Conservation (phyloP, 1,140 invertebrate species). For the Lepidotrigona ventralis region DNA sequence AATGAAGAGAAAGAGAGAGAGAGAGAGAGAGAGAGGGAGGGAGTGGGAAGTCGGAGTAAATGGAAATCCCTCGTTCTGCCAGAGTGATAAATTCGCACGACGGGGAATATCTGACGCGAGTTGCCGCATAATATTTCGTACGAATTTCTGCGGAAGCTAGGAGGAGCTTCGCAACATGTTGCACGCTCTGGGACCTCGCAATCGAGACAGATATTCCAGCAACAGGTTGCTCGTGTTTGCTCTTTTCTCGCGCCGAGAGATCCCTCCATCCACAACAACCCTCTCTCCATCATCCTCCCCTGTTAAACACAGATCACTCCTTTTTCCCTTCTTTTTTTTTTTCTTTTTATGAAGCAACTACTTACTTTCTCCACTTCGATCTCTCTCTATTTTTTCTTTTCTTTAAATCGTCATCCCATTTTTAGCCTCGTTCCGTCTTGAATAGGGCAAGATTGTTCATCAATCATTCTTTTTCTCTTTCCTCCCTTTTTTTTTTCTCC, state of each 20-base stretch:
- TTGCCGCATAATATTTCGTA: conserved; percentile 34
- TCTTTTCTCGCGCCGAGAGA: conserved; percentile 39
- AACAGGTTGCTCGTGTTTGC: conserved; percentile 60
- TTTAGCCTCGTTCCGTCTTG: background rate
- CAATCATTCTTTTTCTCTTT: too few relatives aligned
- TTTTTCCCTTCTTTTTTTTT: too few relatives aligned
- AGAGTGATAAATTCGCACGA: conserved; percentile 38
- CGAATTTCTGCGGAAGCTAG: conserved; percentile 29
- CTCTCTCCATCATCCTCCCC: conserved; percentile 12
- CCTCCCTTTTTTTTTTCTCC: too few relatives aligned
- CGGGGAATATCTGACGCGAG: conserved; percentile 16
- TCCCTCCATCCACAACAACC: conserved; percentile 39
- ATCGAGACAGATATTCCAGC: conserved; percentile 51
- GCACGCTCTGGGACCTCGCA: conserved; percentile 24
- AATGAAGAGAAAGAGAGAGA: too few relatives aligned
- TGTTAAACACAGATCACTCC: too few relatives aligned
- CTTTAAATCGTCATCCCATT: background rate
- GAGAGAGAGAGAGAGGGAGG: background rate
- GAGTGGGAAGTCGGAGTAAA: background rate
- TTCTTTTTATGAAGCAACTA: too few relatives aligned
- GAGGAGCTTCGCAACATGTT: conserved; percentile 53
- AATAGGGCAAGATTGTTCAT: too few relatives aligned
- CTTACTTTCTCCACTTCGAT: too few relatives aligned
- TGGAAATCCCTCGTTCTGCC: conserved; percentile 5
- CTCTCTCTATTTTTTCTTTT: too few relatives aligned